Base-by-base conservation (phyloP, 1,140 invertebrate species). In the Geopemphigus sp. region DNA sequence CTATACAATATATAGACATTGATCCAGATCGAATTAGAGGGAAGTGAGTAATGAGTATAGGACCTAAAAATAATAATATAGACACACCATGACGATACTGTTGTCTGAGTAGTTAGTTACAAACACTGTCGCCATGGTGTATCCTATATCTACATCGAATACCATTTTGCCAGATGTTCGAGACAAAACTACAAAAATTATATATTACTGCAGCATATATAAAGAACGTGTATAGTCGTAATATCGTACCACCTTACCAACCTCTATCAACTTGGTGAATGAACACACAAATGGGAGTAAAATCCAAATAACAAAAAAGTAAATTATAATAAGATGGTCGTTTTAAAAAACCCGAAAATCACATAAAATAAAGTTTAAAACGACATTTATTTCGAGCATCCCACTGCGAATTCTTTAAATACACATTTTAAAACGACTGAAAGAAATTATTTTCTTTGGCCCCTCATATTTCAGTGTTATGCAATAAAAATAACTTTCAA, bases 111-210 rank as follows among this genome's bases (percentile, higher is more conserved):
- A 56, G 72, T 74, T 74, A 76, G n/a, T 59, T 56, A 24, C 53
- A 24, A 73, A 73, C 70, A 32, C 56, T 59, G 56, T 14, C 17
- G 73, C 73, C 6, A n/a, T 14, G 74, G 74, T 26, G 53, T 72
- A 76, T 78, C 56, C 74, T 59, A 61, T 61, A 78, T 57, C 74
- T 78, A 78, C 74, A 63, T 61, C 54, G 57, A 57, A 78, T 78
- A 39, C 74, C 57, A 63, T 57, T 78, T 78, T 63, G 74, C 74
- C 74, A 78, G 74, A 78, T 78, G 74, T 78, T 78, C 22, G 39
- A 29, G 47, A 63, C 57, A 59, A 56, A 39, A 39, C 26, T 53
- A 72, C 68, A 54, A 72, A 54, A 72, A 72, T 72, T 72, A 72
- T 8, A 8, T 72, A 29, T 29, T 72, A 29, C 68, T 29, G 24